Evolutionary conservation across 2,113 vertebrate genomes (phyloP).

Genomic region (Falcunculus frontatus): DNA sequence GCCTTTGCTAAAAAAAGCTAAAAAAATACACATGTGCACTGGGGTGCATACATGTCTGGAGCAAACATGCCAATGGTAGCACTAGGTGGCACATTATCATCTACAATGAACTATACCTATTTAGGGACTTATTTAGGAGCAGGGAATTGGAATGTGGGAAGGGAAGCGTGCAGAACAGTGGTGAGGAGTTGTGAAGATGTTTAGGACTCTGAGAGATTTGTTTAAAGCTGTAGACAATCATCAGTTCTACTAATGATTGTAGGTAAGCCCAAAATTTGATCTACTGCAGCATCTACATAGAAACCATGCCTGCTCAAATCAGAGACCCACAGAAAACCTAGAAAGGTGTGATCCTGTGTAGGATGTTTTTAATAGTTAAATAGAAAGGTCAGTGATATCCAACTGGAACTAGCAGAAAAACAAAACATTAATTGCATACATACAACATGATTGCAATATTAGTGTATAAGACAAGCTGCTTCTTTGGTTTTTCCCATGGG

Average conservation of each 20-base stretch:
- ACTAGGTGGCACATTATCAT: background rate
- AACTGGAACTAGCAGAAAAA: background rate
- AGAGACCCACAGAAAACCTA: background rate
- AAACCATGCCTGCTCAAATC: background rate
- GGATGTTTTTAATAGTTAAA: background rate
- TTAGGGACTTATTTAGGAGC: background rate
- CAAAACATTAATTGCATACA: background rate
- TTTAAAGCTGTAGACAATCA: background rate
- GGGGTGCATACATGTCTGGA: background rate
- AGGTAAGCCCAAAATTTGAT: background rate
- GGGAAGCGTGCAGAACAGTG: background rate
- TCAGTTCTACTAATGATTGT: background rate
- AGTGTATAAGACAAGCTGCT: background rate
- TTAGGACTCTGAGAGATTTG: background rate
- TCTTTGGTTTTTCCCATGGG: background rate
- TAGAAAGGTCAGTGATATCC: background rate
- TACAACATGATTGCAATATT: accelerated
- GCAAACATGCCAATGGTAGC: background rate
- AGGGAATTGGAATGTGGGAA: background rate
- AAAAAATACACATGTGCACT: background rate
- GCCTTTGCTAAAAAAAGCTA: background rate
- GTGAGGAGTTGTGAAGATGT: background rate
- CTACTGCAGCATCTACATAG: background rate
- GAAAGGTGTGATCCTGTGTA: background rate
- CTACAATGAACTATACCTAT: background rate